A percentile compares a stretch with the other conserved stretches of the same genome.
These are phyloP conservation scores for Latrodectus elegans DNA, from an alignment of 2,888 invertebrate genomes.

Conservation along the genomic window DNA sequence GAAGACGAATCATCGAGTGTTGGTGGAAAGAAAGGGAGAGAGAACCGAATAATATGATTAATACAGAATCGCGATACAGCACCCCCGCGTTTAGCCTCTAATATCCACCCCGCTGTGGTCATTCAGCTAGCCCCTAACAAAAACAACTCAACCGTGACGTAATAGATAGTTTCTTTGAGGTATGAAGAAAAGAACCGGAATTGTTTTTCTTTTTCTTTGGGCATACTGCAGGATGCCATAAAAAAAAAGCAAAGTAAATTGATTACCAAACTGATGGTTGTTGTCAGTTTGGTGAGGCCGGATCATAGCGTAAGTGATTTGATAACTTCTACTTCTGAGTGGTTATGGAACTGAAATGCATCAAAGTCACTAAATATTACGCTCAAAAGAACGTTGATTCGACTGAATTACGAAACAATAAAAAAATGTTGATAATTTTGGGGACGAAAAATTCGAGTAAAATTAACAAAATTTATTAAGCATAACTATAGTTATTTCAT, in stretches of 20 bases:
- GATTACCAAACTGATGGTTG: constrained; percentile 5
- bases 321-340: not conserved
- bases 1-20: not conserved
- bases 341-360: too few relatives aligned
- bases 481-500: too few relatives aligned
- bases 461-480: too few relatives aligned
- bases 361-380: too few relatives aligned
- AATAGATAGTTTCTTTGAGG: not conserved
- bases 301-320: not conserved
- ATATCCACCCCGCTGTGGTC: constrained; percentile 11
- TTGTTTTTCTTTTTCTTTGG: constrained; percentile 15
- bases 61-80: constrained; percentile 8
- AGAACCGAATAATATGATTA: constrained; percentile 24
- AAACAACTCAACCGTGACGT: constrained; percentile 22
- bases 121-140: constrained; percentile 21
- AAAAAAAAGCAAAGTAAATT: not conserved
- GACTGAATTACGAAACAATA: too few relatives aligned
- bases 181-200: not conserved
- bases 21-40: constrained; percentile 5
- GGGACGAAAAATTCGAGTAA: too few relatives aligned
- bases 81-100: constrained; percentile 16
- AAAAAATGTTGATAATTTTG: too few relatives aligned
- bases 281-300: not conserved
- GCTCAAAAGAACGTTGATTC: too few relatives aligned
- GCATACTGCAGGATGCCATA: not conserved